A percentile compares a stretch with the other conserved stretches of the same genome.
Evolutionary conservation across 1,140 invertebrate species (phyloP).

Genomic region (Sitophilus oryzae): DNA sequence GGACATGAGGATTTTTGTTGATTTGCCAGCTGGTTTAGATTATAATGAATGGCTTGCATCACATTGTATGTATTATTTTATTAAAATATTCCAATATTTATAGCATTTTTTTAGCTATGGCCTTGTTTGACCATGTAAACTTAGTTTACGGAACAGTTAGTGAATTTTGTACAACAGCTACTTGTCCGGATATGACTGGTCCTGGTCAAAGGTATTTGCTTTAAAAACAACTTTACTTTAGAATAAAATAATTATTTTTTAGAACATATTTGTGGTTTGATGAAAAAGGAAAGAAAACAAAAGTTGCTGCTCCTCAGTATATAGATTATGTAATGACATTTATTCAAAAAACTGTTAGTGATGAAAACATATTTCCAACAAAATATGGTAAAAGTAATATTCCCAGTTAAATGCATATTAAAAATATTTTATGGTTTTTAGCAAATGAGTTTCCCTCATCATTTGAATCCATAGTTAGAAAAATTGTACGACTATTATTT

Average conservation of each 20-base stretch:
- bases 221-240: neutral
- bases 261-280: constrained; percentile 98
- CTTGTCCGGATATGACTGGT: constrained; percentile 92
- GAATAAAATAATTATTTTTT: constrained; percentile 29
- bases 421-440: constrained; percentile 46
- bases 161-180: constrained; percentile 92
- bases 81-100: neutral
- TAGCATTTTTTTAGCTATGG: constrained; percentile 66
- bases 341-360: constrained; percentile 93
- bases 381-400: constrained; percentile 77
- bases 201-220: constrained; percentile 76
- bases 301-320: constrained; percentile 94
- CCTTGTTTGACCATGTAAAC: constrained; percentile 97
- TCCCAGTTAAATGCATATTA: neutral
- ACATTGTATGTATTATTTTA: constrained; percentile 70
- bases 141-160: constrained; percentile 95
- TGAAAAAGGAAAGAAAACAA: constrained; percentile 96
- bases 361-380: constrained; percentile 95
- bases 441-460: constrained; percentile 91
- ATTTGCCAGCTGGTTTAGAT: constrained; percentile 87
- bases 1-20: constrained; percentile 86
- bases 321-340: constrained; percentile 98
- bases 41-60: constrained; percentile 98
- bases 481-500: constrained; percentile 93
- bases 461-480: constrained; percentile 92